phyloP scores from a whole-genome alignment of 2,797 vertebrate species.

The Lindbergichthys nudifrons region DNA sequence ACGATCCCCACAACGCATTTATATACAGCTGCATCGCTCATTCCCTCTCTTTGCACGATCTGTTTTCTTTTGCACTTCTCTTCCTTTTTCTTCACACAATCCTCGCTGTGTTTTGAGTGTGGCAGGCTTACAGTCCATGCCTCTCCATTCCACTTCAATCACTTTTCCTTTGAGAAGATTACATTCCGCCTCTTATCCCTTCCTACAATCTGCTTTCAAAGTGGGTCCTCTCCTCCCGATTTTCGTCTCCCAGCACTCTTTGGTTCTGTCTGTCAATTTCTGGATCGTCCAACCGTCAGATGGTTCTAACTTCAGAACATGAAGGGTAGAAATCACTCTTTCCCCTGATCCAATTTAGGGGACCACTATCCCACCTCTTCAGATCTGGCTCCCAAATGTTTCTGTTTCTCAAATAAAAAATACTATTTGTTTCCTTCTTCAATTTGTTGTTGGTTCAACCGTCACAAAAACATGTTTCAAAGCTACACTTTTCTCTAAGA shows the following conservation, averaged over 20 bases:
- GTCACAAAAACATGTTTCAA: constrained; percentile 30
- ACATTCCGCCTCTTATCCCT: constrained; percentile 38
- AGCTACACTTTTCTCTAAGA: constrained; percentile 1
- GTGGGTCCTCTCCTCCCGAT: background rate
- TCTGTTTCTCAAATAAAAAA: constrained; percentile 9
- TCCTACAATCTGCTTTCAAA: constrained; percentile 47
- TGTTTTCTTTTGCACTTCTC: constrained; percentile 28
- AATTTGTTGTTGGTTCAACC: constrained; percentile 13
- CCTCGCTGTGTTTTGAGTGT: constrained; percentile 10
- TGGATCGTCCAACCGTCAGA: constrained; percentile 13
- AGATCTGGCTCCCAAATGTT: constrained; percentile 31
- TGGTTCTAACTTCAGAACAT: constrained; percentile 34
- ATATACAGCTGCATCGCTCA: constrained; percentile 29
- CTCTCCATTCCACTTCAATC: constrained; percentile 44
- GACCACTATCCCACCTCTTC: constrained; percentile 12
- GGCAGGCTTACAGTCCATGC: constrained; percentile 33
- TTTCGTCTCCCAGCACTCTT: constrained; percentile 8
- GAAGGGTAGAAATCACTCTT: constrained; percentile 38
- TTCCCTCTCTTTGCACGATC: constrained; percentile 22
- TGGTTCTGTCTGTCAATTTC: constrained; percentile 19
- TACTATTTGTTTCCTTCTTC: background rate
- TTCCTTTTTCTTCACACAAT: constrained; percentile 13
- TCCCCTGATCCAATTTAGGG: constrained; percentile 18
- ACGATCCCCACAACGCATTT: constrained; percentile 44
- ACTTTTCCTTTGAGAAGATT: constrained; percentile 47